Evolutionary conservation across 2,888 invertebrate species (phyloP), one percentile per base, ranked within the genome.

Genomic region (Mylabris sibirica): DNA sequence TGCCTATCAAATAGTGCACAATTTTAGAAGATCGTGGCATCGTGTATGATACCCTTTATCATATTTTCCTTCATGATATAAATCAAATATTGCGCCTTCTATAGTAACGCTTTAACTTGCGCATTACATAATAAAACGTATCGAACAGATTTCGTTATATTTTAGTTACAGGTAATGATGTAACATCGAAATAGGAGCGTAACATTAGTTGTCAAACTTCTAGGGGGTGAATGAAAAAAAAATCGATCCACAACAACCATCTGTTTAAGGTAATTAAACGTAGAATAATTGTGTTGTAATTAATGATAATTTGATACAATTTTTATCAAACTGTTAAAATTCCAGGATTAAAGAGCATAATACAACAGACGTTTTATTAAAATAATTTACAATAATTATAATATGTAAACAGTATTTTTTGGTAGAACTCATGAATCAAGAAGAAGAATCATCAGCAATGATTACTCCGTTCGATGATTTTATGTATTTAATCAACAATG

Each of bases 401-500:
- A 30, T 30, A 30, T 30, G 30, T 30, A 6, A 8, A 30, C 30
- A 8, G 30, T 0, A 3, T 30, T 30, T 30, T 30, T 44, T n/a
- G n/a, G n/a, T n/a, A n/a, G n/a, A 14, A n/a, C 3, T 44, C 14
- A 14, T 14, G 5, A n/a, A 6, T 44, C n/a, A n/a, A n/a, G 44
- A 14, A n/a, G 14, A n/a, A 60, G 20, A 49, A 59, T 20, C 59
- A 44, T 35, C 41, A 22, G 67, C 22, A 59, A 70, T 70, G 70
- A 70, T 70, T 65, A 70, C 70, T 49, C 89, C 89, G 67, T 86
- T 89, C 74, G 89, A 89, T 80, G 89, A 89, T 80, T 89, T 89
- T 79, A 85, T 88, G 70, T 89, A 89, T 83, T 81, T 89, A 65
- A 83, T 89, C 66, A 89, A 89, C 82, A 88, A 88, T 79, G 87